These are phyloP conservation scores for Pelodiscus sinensis DNA, from an alignment of 2,113 vertebrate genomes.

Conservation along the genomic window DNA sequence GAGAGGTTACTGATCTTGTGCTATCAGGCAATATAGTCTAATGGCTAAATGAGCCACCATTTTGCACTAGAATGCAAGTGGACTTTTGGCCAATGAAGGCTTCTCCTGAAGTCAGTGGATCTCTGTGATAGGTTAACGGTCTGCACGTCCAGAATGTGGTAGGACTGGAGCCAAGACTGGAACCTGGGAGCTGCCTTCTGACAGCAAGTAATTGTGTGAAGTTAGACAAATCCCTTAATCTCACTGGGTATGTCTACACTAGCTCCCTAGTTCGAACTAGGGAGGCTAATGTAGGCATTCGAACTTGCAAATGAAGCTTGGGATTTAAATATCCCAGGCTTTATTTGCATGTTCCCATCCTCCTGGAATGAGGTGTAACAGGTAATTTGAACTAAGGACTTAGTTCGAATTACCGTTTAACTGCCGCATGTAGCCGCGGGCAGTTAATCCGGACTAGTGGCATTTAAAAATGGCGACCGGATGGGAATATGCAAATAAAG, in stretches of 20 bases:
- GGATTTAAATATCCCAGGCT: too few relatives aligned
- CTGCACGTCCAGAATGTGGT: background rate
- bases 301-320: too few relatives aligned
- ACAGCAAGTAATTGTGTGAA: background rate
- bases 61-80: background rate
- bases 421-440: too few relatives aligned
- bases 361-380: too few relatives aligned
- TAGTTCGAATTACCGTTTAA: too few relatives aligned
- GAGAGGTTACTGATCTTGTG: fast-evolving
- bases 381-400: too few relatives aligned
- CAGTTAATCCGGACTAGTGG: too few relatives aligned
- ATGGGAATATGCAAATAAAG: too few relatives aligned
- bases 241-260: background rate
- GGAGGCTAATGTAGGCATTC: too few relatives aligned
- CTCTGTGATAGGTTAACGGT: background rate
- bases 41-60: background rate
- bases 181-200: background rate
- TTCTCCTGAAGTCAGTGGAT: background rate
- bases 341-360: too few relatives aligned
- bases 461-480: too few relatives aligned
- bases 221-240: background rate
- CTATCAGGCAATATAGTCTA: background rate
- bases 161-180: background rate
- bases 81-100: background rate
- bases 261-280: too few relatives aligned